phyloP scores from a whole-genome alignment of 2,888 invertebrate species.

The Drosophila bunnanda region DNA sequence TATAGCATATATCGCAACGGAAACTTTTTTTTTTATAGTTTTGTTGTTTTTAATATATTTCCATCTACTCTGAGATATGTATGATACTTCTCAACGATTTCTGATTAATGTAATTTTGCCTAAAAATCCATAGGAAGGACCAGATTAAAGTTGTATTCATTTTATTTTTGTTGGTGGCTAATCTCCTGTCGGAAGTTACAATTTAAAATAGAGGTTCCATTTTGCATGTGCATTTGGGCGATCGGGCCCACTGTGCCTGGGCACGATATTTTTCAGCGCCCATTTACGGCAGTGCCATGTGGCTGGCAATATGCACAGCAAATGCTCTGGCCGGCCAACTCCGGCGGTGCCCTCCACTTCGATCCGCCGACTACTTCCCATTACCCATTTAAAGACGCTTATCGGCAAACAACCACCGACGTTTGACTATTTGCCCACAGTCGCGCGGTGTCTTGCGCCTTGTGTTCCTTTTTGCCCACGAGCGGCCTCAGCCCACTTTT shows the following conservation, averaged over 20 bases:
- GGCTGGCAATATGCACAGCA: conserved; percentile 5
- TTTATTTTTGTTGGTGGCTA: too few relatives aligned
- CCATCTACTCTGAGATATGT: too few relatives aligned
- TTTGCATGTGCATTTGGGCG: background rate
- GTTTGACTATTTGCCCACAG: conserved; percentile 47
- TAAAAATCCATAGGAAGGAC: background rate
- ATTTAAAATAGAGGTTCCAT: background rate
- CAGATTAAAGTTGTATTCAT: too few relatives aligned
- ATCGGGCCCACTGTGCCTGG: conserved; percentile 33
- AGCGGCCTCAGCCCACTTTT: conserved; percentile 50
- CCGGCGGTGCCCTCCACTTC: conserved; percentile 5
- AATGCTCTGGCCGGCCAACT: conserved; percentile 1
- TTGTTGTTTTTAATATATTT: too few relatives aligned
- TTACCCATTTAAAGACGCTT: conserved; percentile 46
- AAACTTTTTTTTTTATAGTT: too few relatives aligned
- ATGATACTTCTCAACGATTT: too few relatives aligned
- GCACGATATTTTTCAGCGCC: conserved; percentile 24
- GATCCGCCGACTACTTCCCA: conserved; percentile 29
- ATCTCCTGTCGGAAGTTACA: background rate
- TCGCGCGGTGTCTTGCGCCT: conserved; percentile 17
- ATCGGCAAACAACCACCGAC: conserved; percentile 43
- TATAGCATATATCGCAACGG: too few relatives aligned
- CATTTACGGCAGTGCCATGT: conserved; percentile 22
- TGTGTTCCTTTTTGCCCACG: conserved; percentile 37
- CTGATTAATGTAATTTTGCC: background rate